Conservation (phyloP, 2,797 vertebrate species). For the Crenuchus spilurus region DNA sequence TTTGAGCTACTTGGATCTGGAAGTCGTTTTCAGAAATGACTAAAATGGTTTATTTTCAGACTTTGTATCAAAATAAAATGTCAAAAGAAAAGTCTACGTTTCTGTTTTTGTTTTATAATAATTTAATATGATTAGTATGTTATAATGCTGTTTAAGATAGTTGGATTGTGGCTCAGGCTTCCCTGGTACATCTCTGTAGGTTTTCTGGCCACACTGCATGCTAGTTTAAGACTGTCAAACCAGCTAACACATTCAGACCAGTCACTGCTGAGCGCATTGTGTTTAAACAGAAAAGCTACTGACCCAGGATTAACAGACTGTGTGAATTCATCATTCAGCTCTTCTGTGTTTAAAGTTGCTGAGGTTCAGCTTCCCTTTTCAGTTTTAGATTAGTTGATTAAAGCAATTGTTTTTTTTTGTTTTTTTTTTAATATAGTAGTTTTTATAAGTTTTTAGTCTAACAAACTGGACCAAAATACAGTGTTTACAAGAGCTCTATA, state of each 20-base stretch:
- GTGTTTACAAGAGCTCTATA: no score
- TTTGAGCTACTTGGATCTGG: slow-evolving; percentile 30
- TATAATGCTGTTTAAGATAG: no score
- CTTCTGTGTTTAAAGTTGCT: no score
- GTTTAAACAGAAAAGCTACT: slow-evolving; percentile 10
- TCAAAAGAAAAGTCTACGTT: background rate
- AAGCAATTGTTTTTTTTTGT: no score
- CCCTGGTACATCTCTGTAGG: background rate
- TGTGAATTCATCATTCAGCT: background rate
- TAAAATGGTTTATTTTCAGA: no score
- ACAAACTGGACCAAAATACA: no score
- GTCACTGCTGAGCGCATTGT: background rate
- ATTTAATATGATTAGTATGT: no score
- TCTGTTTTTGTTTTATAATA: background rate
- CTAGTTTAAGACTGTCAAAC: slow-evolving; percentile 17
- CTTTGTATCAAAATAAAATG: no score
- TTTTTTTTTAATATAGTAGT: no score
- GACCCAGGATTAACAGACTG: background rate
- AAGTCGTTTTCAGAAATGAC: slow-evolving; percentile 5
- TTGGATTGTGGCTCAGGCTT: slow-evolving; percentile 9
- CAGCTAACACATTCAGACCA: background rate
- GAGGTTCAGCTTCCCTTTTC: background rate
- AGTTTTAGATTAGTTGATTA: no score
- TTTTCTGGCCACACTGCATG: slow-evolving; percentile 10
- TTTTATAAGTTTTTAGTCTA: no score